A percentile compares a stretch with the other conserved stretches of the same genome.
These are phyloP conservation scores for Oncorhynchus kisutch DNA, from an alignment of 2,113 vertebrate genomes.

Conservation along the genomic window DNA sequence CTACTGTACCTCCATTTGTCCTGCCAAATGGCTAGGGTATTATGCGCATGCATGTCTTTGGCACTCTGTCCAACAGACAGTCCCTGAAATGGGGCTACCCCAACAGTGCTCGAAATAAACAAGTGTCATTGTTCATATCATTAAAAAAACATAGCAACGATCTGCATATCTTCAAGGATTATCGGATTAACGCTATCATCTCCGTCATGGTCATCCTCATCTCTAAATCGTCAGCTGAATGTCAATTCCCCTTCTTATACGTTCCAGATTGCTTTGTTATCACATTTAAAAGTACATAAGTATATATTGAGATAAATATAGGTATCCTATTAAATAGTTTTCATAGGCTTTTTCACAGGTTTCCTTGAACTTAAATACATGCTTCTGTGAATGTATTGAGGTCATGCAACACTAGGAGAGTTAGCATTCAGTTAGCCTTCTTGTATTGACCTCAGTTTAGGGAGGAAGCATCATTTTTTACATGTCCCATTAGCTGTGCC, in stretches of 20 bases:
- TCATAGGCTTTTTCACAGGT: constrained; percentile 34
- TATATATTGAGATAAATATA: constrained; percentile 59
- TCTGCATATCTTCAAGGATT: constrained; percentile 43
- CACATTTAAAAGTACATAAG: constrained; percentile 47
- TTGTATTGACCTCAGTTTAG: constrained; percentile 58
- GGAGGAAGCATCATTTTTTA: constrained; percentile 45
- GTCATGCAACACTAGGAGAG: constrained; percentile 72
- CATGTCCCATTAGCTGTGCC: constrained; percentile 13
- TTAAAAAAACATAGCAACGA: constrained; percentile 42
- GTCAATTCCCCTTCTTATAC: constrained; percentile 34
- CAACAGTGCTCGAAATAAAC: constrained; percentile 33
- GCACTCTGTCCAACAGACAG: constrained; percentile 38
- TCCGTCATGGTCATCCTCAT: too few relatives aligned
- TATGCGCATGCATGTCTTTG: constrained; percentile 36
- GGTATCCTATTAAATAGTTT: constrained; percentile 45
- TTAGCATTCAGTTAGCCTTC: constrained; percentile 46
- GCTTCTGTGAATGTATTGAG: constrained; percentile 69
- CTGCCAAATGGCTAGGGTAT: constrained; percentile 14
- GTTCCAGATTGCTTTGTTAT: constrained; percentile 26
- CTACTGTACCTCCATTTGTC: neutral
- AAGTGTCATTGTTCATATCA: constrained; percentile 11
- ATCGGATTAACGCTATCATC: neutral
- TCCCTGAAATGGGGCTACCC: constrained; percentile 44
- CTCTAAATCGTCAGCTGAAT: too few relatives aligned
- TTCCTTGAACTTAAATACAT: constrained; percentile 64